Evolutionary conservation across 2,888 invertebrate species (phyloP).

Genomic region (Drosophila yooni): DNA sequence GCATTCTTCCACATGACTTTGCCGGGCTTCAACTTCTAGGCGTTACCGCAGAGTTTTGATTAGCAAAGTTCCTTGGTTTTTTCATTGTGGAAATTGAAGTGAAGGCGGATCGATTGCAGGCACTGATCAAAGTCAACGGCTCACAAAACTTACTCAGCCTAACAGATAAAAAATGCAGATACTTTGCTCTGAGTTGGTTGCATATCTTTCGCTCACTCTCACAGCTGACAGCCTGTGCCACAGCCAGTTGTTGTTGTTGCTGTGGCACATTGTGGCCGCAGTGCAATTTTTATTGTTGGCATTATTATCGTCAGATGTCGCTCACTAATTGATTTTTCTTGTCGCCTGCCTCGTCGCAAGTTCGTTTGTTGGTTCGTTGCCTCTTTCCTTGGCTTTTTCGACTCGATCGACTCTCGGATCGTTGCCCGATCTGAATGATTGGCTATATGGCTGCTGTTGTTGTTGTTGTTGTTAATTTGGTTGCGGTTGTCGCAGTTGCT

Average conservation of each 20-base stretch:
- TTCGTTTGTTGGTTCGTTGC: slow-evolving; percentile 39
- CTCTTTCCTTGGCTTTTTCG: slow-evolving; percentile 8
- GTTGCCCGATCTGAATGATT: slow-evolving; percentile 72
- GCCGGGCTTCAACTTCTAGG: slow-evolving; percentile 43
- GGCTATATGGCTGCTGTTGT: slow-evolving; percentile 28
- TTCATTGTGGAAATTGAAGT: slow-evolving; percentile 63
- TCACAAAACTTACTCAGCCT: slow-evolving; percentile 40
- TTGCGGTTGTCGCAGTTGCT: slow-evolving; percentile 62
- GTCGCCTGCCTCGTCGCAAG: slow-evolving; percentile 82
- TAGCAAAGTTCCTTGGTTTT: slow-evolving; percentile 29
- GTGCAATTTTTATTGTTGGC: slow-evolving; percentile 80
- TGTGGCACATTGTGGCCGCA: slow-evolving; percentile 39
- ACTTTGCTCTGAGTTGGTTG: slow-evolving; percentile 25
- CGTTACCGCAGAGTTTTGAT: slow-evolving; percentile 49
- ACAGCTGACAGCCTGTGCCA: slow-evolving; percentile 28
- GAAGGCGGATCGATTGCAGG: slow-evolving; percentile 72
- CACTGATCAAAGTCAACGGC: slow-evolving; percentile 61
- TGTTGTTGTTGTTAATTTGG: slow-evolving; percentile 57
- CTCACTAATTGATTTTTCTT: slow-evolving; percentile 86
- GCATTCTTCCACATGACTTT: slow-evolving; percentile 41
- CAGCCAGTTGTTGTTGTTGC: slow-evolving; percentile 18
- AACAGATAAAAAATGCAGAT: slow-evolving; percentile 43
- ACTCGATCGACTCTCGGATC: slow-evolving; percentile 53
- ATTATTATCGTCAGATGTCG: slow-evolving; percentile 85
- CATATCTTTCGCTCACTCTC: slow-evolving; percentile 18